phyloP scores from a whole-genome alignment of 2,797 vertebrate species.

The Thamnophis elegans region DNA sequence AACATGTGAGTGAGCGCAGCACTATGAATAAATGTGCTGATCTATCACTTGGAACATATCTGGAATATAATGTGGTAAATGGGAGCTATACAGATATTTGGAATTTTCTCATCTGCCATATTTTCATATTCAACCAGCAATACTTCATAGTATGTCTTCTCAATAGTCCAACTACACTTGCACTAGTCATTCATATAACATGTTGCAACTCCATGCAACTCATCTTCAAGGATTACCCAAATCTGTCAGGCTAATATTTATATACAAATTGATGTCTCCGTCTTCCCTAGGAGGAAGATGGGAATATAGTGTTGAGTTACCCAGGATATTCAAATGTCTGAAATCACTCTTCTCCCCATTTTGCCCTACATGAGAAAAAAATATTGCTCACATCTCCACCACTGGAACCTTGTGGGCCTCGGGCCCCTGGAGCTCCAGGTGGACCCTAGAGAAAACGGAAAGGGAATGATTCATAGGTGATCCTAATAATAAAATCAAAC shows the following conservation, averaged over 20 bases:
- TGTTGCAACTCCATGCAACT: neutral
- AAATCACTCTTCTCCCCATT: neutral
- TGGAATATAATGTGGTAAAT: neutral
- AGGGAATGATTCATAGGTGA: neutral
- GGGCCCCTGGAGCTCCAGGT: conserved; percentile 85
- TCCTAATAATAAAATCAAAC: neutral
- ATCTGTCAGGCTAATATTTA: neutral
- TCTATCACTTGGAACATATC: neutral
- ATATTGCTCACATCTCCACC: conserved; percentile 81
- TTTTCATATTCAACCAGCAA: neutral
- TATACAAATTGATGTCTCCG: neutral
- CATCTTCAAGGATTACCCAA: neutral
- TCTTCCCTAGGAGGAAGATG: neutral
- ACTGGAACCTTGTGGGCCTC: conserved; percentile 81
- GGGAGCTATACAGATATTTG: neutral
- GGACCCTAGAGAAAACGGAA: conserved; percentile 77
- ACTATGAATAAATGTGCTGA: neutral
- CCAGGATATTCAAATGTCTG: neutral
- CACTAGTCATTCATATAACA: neutral
- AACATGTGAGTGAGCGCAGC: neutral
- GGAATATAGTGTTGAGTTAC: neutral
- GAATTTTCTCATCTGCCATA: neutral
- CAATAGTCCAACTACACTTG: neutral
- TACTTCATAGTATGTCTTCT: neutral
- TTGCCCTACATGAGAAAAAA: neutral